Conservation (phyloP, 2,113 vertebrate genomes). For the Phyllopteryx taeniolatus region DNA sequence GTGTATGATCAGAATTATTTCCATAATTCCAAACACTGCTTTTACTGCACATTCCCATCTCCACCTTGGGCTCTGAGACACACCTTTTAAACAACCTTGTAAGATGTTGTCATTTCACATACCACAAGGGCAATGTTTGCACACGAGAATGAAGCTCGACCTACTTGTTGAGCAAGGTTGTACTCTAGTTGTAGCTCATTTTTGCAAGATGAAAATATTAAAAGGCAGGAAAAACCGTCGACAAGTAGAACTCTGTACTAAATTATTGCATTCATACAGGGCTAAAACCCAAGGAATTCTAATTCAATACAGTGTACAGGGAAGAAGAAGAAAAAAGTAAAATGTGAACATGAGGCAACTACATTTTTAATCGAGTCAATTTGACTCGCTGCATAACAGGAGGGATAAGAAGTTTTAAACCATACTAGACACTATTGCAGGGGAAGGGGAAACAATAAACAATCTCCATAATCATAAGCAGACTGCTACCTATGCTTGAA, state of each 20-base stretch:
- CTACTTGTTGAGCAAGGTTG: background rate
- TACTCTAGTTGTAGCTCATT: background rate
- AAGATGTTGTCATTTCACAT: background rate
- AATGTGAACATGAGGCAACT: too few species aligned
- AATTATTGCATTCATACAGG: too few species aligned
- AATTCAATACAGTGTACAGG: background rate
- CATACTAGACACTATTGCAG: too few species aligned
- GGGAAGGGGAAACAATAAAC: too few species aligned
- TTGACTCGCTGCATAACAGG: too few species aligned
- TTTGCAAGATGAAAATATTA: background rate
- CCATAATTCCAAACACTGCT: background rate
- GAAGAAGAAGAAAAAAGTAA: too few species aligned
- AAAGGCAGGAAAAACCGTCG: background rate
- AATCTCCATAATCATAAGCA: background rate
- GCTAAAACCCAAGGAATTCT: background rate
- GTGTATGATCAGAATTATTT: background rate
- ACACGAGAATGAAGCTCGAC: background rate
- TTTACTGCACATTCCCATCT: background rate
- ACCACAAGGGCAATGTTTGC: background rate
- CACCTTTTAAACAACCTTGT: background rate
- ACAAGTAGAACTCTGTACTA: too few species aligned
- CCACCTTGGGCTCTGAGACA: background rate
- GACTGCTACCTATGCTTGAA: background rate
- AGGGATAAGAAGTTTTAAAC: too few species aligned
- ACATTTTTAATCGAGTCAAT: too few species aligned